phyloP scores from a whole-genome alignment of 1,140 invertebrate species.

The Hirudo medicinalis region DNA sequence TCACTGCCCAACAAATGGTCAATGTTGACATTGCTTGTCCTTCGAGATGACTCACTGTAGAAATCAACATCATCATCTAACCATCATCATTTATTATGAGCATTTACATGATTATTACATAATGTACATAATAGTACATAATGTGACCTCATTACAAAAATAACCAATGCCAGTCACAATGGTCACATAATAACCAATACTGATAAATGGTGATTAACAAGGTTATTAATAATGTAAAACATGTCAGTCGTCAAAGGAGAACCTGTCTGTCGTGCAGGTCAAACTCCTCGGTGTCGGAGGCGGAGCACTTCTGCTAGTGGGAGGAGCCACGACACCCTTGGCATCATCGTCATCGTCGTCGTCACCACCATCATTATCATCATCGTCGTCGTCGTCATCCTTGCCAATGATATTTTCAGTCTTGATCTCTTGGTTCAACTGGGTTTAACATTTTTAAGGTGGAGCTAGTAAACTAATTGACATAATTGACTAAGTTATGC shows the following conservation, averaged over 20 bases:
- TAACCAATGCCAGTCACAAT: no score
- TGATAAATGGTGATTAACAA: no score
- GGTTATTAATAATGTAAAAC: no score
- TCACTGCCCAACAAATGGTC: not conserved
- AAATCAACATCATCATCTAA: not conserved
- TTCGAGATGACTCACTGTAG: not conserved
- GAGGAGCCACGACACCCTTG: not conserved
- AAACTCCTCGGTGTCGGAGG: not conserved
- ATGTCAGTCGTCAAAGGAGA: not conserved
- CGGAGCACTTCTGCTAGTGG: not conserved
- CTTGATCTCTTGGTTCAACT: no score
- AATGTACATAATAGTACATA: not conserved
- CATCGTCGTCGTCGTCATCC: constrained; percentile 4
- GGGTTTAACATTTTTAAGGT: no score
- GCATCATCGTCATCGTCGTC: not conserved
- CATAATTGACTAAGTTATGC: no score
- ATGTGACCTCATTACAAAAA: no score
- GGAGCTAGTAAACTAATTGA: no score
- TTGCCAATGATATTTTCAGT: not conserved
- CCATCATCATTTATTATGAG: no score
- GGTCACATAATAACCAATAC: no score
- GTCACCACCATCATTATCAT: not conserved
- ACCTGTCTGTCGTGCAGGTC: not conserved
- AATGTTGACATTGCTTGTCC: not conserved
- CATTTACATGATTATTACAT: no score